phyloP scores from a whole-genome alignment of 2,888 invertebrate species.

The Polyploca ridens region DNA sequence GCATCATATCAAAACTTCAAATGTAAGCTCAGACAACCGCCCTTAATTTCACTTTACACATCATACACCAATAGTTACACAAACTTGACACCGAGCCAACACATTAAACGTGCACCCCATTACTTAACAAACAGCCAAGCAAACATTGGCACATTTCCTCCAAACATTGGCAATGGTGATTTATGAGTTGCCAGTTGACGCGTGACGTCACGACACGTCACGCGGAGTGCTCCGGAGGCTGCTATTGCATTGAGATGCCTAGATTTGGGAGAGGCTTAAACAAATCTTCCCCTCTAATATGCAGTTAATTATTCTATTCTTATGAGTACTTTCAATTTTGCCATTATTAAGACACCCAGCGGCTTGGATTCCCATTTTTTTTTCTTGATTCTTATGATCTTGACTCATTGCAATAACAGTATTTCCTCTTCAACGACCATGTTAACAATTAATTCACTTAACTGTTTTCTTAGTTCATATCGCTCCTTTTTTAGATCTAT shows the following conservation, averaged over 20 bases:
- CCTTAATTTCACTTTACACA: background rate
- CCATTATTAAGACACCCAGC: no score
- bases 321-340: no score
- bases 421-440: no score
- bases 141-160: slow-evolving; percentile 1
- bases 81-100: slow-evolving; percentile 6
- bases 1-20: no score
- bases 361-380: no score
- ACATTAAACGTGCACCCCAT: slow-evolving; percentile 11
- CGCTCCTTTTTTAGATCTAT: no score
- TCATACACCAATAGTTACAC: slow-evolving; percentile 5
- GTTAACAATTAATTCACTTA: no score
- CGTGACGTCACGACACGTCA: slow-evolving; percentile 15
- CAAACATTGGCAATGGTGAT: slow-evolving; percentile 18
- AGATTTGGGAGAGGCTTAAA: background rate
- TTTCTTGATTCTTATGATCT: no score
- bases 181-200: slow-evolving; percentile 15
- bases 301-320: no score
- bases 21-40: background rate
- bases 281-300: no score
- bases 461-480: no score
- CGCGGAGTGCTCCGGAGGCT: slow-evolving; percentile 1
- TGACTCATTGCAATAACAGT: no score
- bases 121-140: slow-evolving; percentile 11
- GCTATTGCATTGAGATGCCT: background rate